phyloP scores from a whole-genome alignment of 2,888 invertebrate genomes.

The Cactoblastis cactorum region DNA sequence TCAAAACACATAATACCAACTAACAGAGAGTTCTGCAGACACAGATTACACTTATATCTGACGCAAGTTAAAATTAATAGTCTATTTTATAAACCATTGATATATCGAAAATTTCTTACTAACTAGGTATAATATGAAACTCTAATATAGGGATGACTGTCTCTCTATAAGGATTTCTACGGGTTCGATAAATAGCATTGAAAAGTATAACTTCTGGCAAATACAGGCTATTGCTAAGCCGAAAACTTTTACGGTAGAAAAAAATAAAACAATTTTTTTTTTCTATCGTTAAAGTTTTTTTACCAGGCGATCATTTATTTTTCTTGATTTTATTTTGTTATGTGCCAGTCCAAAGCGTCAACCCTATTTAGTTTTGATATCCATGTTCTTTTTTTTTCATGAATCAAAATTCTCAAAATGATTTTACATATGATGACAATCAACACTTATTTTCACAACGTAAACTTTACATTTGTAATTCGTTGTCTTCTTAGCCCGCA shows the following conservation, averaged over 20 bases:
- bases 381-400: not conserved
- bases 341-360: not conserved
- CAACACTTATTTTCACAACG: conserved; percentile 12
- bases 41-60: conserved; percentile 48
- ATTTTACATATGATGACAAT: conserved; percentile 19
- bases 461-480: conserved; percentile 45
- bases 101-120: conserved; percentile 36
- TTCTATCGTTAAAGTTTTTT: not conserved
- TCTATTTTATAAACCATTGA: conserved; percentile 26
- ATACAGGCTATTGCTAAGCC: conserved; percentile 51
- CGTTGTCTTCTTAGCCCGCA: conserved; percentile 74
- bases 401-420: not conserved
- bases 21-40: conserved; percentile 53
- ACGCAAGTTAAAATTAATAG: conserved; percentile 65
- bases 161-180: conserved; percentile 16
- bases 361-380: not conserved
- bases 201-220: conserved; percentile 65
- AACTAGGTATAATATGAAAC: conserved; percentile 34
- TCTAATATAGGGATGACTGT: conserved; percentile 17
- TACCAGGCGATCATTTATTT: too few species aligned
- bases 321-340: not conserved
- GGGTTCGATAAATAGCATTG: conserved; percentile 3
- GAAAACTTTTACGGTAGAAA: not conserved
- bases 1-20: conserved; percentile 58
- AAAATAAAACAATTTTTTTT: not conserved